Percentiles rank a stretch among this genome's conserved stretches.
Evolutionary conservation across 2,113 vertebrate species (phyloP).

Genomic region (Malurus melanocephalus): DNA sequence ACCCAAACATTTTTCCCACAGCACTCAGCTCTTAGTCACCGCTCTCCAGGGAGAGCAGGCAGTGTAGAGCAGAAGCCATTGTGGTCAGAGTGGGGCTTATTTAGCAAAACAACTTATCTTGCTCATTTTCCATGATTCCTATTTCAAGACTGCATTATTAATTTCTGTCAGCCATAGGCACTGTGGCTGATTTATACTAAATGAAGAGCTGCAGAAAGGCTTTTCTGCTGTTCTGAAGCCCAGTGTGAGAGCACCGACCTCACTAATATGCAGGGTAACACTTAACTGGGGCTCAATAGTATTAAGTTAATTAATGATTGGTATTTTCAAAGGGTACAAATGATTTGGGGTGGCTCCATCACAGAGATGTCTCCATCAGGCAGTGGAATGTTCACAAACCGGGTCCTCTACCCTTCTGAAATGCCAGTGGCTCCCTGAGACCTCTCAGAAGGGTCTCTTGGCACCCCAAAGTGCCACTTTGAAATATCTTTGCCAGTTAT

Average conservation of each 20-base stretch:
- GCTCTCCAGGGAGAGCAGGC: not conserved
- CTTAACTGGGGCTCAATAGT: not conserved
- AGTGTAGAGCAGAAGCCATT: not conserved
- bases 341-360: not conserved
- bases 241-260: fast-evolving
- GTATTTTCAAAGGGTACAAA: not conserved
- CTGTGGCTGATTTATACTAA: not conserved
- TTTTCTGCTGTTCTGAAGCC: not conserved
- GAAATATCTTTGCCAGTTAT: not conserved
- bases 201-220: not conserved
- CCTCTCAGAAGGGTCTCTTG: not conserved
- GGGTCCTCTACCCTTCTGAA: not conserved
- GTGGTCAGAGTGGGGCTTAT: not conserved
- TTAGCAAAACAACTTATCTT: not conserved
- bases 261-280: not conserved
- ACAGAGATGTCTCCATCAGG: not conserved
- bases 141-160: not conserved
- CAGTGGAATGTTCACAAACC: not conserved
- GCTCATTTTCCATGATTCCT: constrained; percentile 9
- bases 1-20: constrained; percentile 15
- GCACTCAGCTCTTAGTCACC: not conserved
- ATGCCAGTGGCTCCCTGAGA: not conserved
- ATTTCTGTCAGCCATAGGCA: not conserved
- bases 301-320: not conserved
- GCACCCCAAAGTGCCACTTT: not conserved